phyloP scores from a whole-genome alignment of 2,888 invertebrate species.

The Microctonus aethiopoides region DNA sequence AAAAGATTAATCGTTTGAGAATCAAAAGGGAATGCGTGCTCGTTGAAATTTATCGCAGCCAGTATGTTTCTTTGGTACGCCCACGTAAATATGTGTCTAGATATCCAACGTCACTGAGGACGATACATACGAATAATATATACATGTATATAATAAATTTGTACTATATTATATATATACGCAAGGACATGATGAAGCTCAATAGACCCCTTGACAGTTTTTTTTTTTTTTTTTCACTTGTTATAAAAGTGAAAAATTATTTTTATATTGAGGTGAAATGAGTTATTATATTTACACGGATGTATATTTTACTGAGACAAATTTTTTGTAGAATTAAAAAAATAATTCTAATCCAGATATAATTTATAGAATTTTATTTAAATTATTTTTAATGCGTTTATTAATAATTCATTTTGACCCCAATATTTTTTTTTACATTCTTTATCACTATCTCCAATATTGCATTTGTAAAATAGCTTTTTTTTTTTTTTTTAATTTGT shows the following conservation, averaged over 20 bases:
- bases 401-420: background rate
- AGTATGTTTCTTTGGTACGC: slow-evolving; percentile 43
- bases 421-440: background rate
- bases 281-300: no score
- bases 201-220: background rate
- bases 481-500: slow-evolving; percentile 36
- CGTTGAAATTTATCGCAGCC: slow-evolving; percentile 44
- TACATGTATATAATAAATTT: background rate
- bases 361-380: background rate
- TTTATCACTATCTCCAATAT: background rate
- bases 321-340: no score
- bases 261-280: background rate
- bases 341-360: background rate
- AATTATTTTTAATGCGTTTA: background rate
- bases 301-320: no score
- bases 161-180: background rate
- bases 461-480: background rate
- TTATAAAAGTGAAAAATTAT: slow-evolving; percentile 1
- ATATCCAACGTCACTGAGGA: slow-evolving; percentile 41
- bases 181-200: background rate
- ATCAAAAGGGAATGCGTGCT: slow-evolving; percentile 39
- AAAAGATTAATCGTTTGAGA: slow-evolving; percentile 34
- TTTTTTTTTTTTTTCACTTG: background rate
- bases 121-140: slow-evolving; percentile 32
- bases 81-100: slow-evolving; percentile 40